Evolutionary conservation across 2,888 invertebrate species (phyloP).

Genomic region (Leucozona laternaria): DNA sequence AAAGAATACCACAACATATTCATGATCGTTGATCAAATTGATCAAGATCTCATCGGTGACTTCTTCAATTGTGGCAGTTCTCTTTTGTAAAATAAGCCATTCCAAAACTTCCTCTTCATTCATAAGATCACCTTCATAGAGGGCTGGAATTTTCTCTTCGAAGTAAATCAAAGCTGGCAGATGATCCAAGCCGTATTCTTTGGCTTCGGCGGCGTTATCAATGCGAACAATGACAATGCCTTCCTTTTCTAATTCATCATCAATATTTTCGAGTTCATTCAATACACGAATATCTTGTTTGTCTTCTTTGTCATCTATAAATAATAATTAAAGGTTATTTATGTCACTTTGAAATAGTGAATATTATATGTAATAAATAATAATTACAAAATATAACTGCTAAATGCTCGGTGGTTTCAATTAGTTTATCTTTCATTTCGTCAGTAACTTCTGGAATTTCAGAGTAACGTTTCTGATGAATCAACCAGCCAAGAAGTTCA

Average conservation of each 20-base stretch:
- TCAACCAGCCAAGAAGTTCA: slow-evolving; percentile 93
- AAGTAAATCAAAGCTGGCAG: slow-evolving; percentile 92
- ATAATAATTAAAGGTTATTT: neutral
- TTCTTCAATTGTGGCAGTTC: slow-evolving; percentile 96
- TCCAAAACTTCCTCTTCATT: slow-evolving; percentile 96
- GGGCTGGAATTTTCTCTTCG: slow-evolving; percentile 94
- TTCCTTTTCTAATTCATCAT: slow-evolving; percentile 95
- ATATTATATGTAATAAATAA: too few relatives aligned
- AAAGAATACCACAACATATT: slow-evolving; percentile 97
- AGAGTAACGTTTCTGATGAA: slow-evolving; percentile 94
- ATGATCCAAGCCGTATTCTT: slow-evolving; percentile 95
- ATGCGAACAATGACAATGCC: slow-evolving; percentile 95
- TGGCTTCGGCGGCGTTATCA: slow-evolving; percentile 95
- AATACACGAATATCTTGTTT: slow-evolving; percentile 94
- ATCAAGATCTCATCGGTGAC: slow-evolving; percentile 95
- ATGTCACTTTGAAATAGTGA: neutral
- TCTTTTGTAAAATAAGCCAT: slow-evolving; percentile 93
- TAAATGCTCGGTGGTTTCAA: slow-evolving; percentile 91
- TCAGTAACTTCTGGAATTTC: slow-evolving; percentile 97
- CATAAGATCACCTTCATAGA: slow-evolving; percentile 95
- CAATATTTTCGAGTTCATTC: slow-evolving; percentile 96
- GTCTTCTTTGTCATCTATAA: slow-evolving; percentile 93
- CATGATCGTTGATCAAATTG: slow-evolving; percentile 94
- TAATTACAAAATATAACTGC: slow-evolving; percentile 96
- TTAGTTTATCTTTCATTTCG: slow-evolving; percentile 96